Percentiles rank a stretch among this genome's conserved stretches.
These are phyloP conservation scores for Eurois occulta DNA, from an alignment of 2,888 invertebrate genomes.

Conservation along the genomic window DNA sequence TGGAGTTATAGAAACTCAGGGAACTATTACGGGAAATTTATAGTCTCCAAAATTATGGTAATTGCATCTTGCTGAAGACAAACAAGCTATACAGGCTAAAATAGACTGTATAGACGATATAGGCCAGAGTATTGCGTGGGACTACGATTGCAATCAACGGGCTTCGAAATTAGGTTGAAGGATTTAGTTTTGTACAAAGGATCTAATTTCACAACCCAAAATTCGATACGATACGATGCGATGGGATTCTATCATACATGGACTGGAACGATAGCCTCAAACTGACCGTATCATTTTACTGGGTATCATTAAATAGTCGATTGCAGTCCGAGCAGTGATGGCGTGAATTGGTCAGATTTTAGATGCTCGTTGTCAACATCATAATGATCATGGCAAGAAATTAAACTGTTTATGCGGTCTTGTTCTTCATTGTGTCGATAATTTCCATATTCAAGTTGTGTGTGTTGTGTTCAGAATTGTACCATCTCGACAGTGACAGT, in stretches of 20 bases:
- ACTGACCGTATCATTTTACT: constrained; percentile 6
- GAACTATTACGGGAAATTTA: constrained; percentile 61
- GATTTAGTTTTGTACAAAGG: constrained; percentile 54
- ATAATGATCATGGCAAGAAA: background rate
- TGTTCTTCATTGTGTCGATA: background rate
- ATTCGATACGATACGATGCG: constrained; percentile 40
- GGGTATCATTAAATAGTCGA: background rate
- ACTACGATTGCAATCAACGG: constrained; percentile 44
- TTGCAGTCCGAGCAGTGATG: background rate
- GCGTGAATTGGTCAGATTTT: background rate
- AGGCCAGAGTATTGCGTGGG: background rate
- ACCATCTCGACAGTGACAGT: background rate
- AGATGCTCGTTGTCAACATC: background rate
- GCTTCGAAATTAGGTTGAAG: constrained; percentile 52
- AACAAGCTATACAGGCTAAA: constrained; percentile 22
- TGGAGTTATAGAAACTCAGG: constrained; percentile 63
- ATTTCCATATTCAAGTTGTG: background rate
- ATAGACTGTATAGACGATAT: background rate
- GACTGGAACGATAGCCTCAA: constrained; percentile 12
- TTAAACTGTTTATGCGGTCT: background rate
- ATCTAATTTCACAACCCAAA: constrained; percentile 56
- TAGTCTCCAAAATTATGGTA: constrained; percentile 63
- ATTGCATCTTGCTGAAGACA: constrained; percentile 56
- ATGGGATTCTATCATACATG: constrained; percentile 31
- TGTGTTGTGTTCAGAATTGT: background rate